Percentiles rank a stretch among this genome's conserved stretches.
These are phyloP conservation scores for Adelosebastes latens DNA, from an alignment of 2,797 vertebrate genomes.

Conservation along the genomic window DNA sequence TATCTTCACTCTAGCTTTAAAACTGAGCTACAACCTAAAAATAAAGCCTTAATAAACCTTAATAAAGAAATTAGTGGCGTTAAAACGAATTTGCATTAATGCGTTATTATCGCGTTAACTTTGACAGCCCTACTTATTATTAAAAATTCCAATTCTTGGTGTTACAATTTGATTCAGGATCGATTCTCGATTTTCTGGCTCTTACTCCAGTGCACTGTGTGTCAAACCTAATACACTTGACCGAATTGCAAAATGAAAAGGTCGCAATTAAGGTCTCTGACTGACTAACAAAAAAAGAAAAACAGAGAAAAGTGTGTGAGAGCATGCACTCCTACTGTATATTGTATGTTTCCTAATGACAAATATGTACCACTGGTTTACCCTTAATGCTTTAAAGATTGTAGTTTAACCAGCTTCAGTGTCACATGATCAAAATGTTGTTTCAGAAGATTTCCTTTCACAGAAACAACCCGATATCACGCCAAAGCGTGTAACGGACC, in stretches of 20 bases:
- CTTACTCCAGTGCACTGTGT: background rate
- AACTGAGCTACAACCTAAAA: too few relatives aligned
- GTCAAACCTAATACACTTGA: background rate
- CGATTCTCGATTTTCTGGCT: background rate
- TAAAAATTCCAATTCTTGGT: background rate
- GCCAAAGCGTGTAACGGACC: too few relatives aligned
- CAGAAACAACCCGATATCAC: background rate
- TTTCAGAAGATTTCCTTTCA: background rate
- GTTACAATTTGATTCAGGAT: background rate
- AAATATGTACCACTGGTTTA: background rate
- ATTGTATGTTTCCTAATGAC: constrained; percentile 1
- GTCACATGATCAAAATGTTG: background rate
- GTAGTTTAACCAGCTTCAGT: background rate
- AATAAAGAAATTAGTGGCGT: too few relatives aligned
- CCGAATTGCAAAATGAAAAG: background rate
- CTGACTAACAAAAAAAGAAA: background rate
- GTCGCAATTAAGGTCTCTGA: background rate
- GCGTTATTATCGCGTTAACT: too few relatives aligned
- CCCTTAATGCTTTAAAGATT: background rate
- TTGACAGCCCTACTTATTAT: too few relatives aligned
- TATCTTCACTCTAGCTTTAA: too few relatives aligned
- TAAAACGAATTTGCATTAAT: too few relatives aligned
- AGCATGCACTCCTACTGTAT: background rate
- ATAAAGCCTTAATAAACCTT: too few relatives aligned
- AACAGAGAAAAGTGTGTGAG: background rate